Evolutionary conservation across 37 sponge, comb jelly and placozoan species (phyloP).

Genomic region (Aplysina aerophoba): DNA sequence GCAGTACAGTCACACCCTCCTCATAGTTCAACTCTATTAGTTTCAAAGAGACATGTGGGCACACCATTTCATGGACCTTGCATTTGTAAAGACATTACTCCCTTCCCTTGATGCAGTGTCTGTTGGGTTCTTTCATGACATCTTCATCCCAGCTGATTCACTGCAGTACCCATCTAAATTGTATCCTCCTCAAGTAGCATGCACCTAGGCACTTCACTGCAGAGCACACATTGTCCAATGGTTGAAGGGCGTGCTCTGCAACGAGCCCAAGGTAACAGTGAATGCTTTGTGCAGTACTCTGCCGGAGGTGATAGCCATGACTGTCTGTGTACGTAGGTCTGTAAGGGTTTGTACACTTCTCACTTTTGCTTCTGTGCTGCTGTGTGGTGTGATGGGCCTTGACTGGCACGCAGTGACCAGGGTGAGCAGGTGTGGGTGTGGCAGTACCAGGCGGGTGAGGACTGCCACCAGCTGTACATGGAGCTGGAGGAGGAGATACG

Average conservation of each 20-base stretch:
- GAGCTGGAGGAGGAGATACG: slow-evolving; percentile 88
- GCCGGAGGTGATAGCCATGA: background rate
- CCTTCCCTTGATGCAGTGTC: slow-evolving; percentile 47
- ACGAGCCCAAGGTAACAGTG: too few relatives aligned
- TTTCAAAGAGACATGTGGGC: too few relatives aligned
- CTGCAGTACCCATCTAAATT: slow-evolving; percentile 90
- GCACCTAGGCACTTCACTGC: background rate
- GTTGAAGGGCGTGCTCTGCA: too few relatives aligned
- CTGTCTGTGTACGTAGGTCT: background rate
- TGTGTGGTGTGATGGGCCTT: background rate
- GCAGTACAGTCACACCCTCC: too few relatives aligned
- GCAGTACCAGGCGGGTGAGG: slow-evolving; percentile 89
- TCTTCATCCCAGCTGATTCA: slow-evolving; percentile 82
- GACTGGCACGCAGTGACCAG: slow-evolving; percentile 60
- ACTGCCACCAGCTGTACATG: slow-evolving; percentile 91
- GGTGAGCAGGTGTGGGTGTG: slow-evolving; percentile 97
- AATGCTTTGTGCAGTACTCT: too few relatives aligned
- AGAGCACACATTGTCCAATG: too few relatives aligned
- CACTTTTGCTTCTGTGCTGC: slow-evolving; percentile 1
- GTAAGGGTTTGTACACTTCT: background rate
- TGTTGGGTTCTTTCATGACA: slow-evolving; percentile 94
- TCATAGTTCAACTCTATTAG: too few relatives aligned
- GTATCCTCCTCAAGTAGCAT: slow-evolving; percentile 49
- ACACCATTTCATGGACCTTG: background rate
- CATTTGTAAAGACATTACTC: background rate